These are phyloP conservation scores for Eudorcas thomsonii DNA, from an alignment of 2,113 vertebrate species.

Conservation along the genomic window DNA sequence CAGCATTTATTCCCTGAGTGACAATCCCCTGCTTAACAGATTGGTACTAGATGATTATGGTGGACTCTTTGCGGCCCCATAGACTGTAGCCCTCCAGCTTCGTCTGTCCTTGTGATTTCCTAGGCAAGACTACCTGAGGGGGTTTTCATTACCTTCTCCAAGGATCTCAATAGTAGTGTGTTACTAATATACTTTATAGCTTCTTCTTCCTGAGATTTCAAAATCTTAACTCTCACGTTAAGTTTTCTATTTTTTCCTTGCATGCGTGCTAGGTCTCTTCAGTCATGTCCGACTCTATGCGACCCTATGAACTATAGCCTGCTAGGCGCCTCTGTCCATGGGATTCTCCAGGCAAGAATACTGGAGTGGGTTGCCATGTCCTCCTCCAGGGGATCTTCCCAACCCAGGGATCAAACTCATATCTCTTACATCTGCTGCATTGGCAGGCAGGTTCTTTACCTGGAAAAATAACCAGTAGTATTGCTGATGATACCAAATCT, in stretches of 20 bases:
- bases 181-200: not conserved
- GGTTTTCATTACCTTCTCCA: not conserved
- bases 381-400: not conserved
- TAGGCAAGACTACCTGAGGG: not conserved
- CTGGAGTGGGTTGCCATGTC: not conserved
- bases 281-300: not conserved
- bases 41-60: not conserved
- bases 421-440: not conserved
- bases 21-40: not conserved
- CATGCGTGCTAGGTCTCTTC: not conserved
- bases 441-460: not conserved
- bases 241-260: not conserved
- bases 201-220: not conserved
- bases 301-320: not conserved
- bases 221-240: not conserved
- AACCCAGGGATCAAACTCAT: not conserved
- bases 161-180: not conserved
- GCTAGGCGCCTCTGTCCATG: not conserved
- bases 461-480: not conserved
- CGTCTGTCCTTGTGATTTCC: not conserved
- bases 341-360: not conserved
- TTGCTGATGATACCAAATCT: not conserved
- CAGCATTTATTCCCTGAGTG: not conserved
- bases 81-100: not conserved
- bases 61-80: not conserved